Evolutionary conservation across 2,888 invertebrate species (phyloP).

Genomic region (Nephrotoma appendiculata): DNA sequence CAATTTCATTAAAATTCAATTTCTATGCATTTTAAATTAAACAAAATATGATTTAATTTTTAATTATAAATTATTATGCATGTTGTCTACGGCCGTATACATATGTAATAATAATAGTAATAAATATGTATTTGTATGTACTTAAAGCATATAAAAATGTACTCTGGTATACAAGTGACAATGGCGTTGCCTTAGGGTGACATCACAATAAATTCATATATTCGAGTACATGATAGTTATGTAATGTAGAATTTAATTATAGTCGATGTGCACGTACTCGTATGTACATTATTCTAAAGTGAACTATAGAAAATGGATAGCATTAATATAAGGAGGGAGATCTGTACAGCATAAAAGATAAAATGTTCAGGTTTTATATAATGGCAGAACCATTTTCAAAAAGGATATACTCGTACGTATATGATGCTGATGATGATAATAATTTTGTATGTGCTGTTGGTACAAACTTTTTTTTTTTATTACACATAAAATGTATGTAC

Average conservation of each 20-base stretch:
- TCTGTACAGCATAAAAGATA: neutral
- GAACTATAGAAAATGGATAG: neutral
- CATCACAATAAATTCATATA: neutral
- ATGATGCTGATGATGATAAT: neutral
- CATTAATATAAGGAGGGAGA: neutral
- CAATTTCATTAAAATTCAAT: neutral
- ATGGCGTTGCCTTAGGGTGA: conserved; percentile 1
- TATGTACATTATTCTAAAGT: neutral
- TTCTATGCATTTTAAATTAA: neutral
- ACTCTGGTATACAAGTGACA: neutral
- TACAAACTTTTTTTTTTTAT: neutral
- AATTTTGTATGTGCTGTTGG: neutral
- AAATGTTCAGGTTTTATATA: neutral
- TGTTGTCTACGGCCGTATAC: neutral
- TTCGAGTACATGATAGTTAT: neutral
- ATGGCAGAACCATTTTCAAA: neutral
- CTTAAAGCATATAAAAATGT: neutral
- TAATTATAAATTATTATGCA: neutral
- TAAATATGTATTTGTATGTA: neutral
- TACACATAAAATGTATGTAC: neutral
- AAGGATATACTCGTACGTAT: neutral
- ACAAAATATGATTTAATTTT: neutral
- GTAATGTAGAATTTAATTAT: neutral
- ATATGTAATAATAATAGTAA: neutral
- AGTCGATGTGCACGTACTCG: neutral